Conservation (phyloP, 2,888 invertebrate genomes). For the Cheilosia vernalis region DNA sequence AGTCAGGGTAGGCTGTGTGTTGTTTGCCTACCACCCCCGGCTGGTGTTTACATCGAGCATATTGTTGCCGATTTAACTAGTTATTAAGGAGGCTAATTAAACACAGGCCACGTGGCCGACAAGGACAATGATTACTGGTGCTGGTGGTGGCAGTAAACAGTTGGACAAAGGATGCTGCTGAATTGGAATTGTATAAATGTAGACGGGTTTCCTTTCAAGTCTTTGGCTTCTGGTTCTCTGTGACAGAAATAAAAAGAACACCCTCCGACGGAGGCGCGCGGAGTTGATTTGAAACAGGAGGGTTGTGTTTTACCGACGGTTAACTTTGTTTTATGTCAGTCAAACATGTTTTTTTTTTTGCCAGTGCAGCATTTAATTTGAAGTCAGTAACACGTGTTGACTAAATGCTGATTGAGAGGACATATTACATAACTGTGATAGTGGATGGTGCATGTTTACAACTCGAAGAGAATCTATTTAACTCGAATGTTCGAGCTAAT, state of each 20-base stretch:
- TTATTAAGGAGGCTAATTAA: constrained; percentile 77
- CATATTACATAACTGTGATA: too few relatives aligned
- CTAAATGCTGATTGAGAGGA: too few relatives aligned
- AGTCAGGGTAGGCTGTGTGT: constrained; percentile 34
- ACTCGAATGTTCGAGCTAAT: too few relatives aligned
- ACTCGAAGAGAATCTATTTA: too few relatives aligned
- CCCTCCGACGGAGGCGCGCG: neutral
- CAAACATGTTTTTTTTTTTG: neutral
- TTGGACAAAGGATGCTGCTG: constrained; percentile 62
- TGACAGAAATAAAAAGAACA: constrained; percentile 43
- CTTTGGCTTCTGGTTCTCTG: constrained; percentile 27
- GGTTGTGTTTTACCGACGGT: constrained; percentile 36
- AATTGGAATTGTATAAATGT: neutral
- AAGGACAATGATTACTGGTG: constrained; percentile 32
- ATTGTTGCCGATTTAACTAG: constrained; percentile 75
- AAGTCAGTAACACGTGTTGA: neutral
- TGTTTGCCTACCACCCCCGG: constrained; percentile 47
- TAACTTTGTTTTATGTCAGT: constrained; percentile 12
- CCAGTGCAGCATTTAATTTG: constrained; percentile 35
- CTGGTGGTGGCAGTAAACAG: constrained; percentile 72
- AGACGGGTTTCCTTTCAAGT: constrained; percentile 56
- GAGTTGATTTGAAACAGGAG: constrained; percentile 8
- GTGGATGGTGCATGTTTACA: too few relatives aligned
- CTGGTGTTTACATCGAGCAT: constrained; percentile 71
- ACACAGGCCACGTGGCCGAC: constrained; percentile 76